Conservation (phyloP, 2,888 invertebrate species). For the Blomia tropicalis region DNA sequence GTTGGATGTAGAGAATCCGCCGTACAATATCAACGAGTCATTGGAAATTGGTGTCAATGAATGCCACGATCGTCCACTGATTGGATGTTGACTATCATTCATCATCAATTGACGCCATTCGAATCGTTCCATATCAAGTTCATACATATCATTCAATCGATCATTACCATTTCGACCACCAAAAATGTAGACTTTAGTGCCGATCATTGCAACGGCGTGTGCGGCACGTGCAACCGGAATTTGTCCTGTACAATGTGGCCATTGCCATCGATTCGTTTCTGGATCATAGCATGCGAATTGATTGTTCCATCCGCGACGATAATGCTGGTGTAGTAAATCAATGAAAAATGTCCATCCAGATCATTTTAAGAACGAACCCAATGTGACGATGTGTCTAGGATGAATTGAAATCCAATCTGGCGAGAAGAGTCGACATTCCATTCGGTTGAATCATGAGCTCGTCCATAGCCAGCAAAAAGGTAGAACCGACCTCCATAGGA, state of each 20-base stretch:
- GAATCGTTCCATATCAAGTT: slow-evolving; percentile 36
- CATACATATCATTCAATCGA: slow-evolving; percentile 38
- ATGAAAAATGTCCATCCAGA: no score
- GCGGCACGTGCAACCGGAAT: slow-evolving; percentile 39
- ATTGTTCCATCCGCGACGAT: slow-evolving; percentile 35
- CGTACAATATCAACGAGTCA: slow-evolving; percentile 33
- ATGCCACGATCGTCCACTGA: slow-evolving; percentile 37
- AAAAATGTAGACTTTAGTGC: slow-evolving; percentile 34
- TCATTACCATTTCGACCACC: slow-evolving; percentile 37
- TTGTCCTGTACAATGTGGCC: slow-evolving; percentile 33
- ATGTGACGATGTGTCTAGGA: slow-evolving; percentile 19
- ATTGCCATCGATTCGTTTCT: slow-evolving; percentile 31
- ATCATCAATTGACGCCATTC: slow-evolving; percentile 33
- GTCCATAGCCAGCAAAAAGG: slow-evolving; percentile 24
- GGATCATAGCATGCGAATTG: slow-evolving; percentile 34
- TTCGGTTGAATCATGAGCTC: slow-evolving; percentile 28
- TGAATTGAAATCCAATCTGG: slow-evolving; percentile 24
- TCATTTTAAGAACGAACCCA: slow-evolving; percentile 23
- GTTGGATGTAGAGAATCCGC: slow-evolving; percentile 31
- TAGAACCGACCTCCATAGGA: slow-evolving; percentile 29
- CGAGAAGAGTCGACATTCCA: slow-evolving; percentile 25
- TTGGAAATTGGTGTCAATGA: slow-evolving; percentile 33
- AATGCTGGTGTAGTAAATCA: slow-evolving; percentile 21
- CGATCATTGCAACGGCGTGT: slow-evolving; percentile 35
- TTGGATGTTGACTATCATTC: slow-evolving; percentile 23